phyloP scores from a whole-genome alignment of 1,140 invertebrate genomes.

The Eciton burchellii region DNA sequence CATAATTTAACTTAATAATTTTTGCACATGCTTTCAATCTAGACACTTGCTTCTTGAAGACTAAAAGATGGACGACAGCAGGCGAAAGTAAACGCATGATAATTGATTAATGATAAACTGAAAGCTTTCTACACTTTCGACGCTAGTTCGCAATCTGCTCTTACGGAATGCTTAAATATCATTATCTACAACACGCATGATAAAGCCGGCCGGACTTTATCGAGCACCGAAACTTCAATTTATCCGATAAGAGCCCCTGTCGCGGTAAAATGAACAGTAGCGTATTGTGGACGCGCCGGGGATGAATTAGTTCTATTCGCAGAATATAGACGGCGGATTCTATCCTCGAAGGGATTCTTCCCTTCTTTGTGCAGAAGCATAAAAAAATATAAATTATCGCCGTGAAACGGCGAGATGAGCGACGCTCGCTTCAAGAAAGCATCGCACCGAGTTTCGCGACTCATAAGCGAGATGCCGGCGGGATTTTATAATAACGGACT shows the following conservation, averaged over 20 bases:
- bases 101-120: conserved; percentile 20
- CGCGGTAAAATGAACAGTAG: conserved; percentile 9
- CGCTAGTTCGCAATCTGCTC: background rate
- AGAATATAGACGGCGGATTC: conserved; percentile 11
- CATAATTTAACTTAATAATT: too few species aligned
- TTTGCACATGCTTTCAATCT: too few species aligned
- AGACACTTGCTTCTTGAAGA: too few species aligned
- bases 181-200: background rate
- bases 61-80: too few species aligned
- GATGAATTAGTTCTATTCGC: conserved; percentile 5
- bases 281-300: background rate
- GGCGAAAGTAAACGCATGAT: background rate
- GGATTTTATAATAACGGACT: conserved; percentile 3
- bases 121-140: background rate
- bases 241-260: background rate
- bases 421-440: conserved; percentile 33
- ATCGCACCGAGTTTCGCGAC: background rate
- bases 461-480: background rate
- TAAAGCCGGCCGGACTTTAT: conserved; percentile 9
- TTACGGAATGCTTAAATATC: background rate
- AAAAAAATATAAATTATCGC: background rate
- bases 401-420: background rate
- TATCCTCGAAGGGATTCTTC: background rate
- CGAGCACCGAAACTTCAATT: background rate
- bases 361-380: background rate